Percentiles rank a stretch among this genome's conserved stretches.
Conservation (phyloP, 2,888 invertebrate genomes). For the Plebejus melissa region DNA sequence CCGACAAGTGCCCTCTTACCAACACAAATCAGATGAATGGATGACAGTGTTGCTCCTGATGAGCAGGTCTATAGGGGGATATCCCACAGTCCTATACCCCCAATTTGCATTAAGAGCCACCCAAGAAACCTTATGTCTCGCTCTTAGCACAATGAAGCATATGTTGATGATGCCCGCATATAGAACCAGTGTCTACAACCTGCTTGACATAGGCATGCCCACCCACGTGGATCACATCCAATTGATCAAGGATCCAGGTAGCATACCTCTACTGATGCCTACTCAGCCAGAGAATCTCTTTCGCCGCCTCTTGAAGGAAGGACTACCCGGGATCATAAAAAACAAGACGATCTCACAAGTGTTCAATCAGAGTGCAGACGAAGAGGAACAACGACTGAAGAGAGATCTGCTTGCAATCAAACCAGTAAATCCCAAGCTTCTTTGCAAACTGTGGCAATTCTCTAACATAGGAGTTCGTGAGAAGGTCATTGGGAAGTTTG, state of each 20-base stretch:
- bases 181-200: background rate
- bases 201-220: accelerated
- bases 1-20: accelerated
- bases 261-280: accelerated
- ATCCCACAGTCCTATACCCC: background rate
- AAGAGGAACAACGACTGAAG: background rate
- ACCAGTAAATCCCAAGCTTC: too few relatives aligned
- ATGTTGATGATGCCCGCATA: accelerated
- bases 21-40: background rate
- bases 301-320: background rate
- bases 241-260: background rate
- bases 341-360: background rate
- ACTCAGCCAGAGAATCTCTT: background rate
- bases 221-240: accelerated
- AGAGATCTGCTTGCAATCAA: too few relatives aligned
- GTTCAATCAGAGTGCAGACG: background rate
- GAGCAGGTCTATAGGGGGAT: background rate
- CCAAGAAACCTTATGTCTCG: background rate
- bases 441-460: too few relatives aligned
- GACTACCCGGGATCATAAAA: background rate
- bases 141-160: background rate
- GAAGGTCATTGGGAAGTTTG: too few relatives aligned
- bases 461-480: too few relatives aligned
- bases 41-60: background rate
- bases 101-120: background rate